phyloP scores from a whole-genome alignment of 2,888 invertebrate genomes.

The Lacanobia wlatinum region DNA sequence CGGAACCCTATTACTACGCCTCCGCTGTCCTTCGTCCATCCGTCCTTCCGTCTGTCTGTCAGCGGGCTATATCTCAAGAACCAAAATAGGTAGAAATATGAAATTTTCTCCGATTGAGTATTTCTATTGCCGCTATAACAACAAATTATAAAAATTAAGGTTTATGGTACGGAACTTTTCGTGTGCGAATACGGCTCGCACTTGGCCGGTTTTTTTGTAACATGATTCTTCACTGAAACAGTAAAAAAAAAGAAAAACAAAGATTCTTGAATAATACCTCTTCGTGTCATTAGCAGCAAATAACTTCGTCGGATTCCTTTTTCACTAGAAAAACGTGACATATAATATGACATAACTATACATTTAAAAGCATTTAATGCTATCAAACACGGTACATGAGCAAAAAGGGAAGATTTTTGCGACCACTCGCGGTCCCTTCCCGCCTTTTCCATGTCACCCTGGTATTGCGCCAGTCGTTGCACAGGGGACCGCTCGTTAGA shows the following conservation, averaged over 20 bases:
- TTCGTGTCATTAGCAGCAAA: not conserved
- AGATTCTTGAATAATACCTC: not conserved
- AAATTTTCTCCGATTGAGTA: too few relatives aligned
- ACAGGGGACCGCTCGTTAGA: slow-evolving; percentile 77
- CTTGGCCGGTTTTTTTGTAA: not conserved
- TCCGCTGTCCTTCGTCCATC: too few relatives aligned
- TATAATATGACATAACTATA: not conserved
- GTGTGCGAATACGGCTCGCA: too few relatives aligned
- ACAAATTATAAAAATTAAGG: too few relatives aligned
- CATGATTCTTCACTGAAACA: not conserved
- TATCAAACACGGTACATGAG: slow-evolving; percentile 45
- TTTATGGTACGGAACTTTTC: too few relatives aligned
- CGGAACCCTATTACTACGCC: too few relatives aligned
- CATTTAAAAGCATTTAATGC: slow-evolving; percentile 45
- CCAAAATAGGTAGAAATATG: too few relatives aligned
- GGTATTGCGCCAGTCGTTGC: slow-evolving; percentile 74
- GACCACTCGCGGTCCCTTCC: slow-evolving; percentile 70
- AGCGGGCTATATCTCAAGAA: too few relatives aligned
- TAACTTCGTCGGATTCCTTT: not conserved
- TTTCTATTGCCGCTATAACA: too few relatives aligned
- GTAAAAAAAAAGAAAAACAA: not conserved
- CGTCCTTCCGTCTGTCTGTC: too few relatives aligned
- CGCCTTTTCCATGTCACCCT: slow-evolving; percentile 84
- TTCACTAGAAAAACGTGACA: not conserved
- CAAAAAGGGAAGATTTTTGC: slow-evolving; percentile 70